phyloP scores from a whole-genome alignment of 1,140 invertebrate genomes.

The Chironomus striatipennis region DNA sequence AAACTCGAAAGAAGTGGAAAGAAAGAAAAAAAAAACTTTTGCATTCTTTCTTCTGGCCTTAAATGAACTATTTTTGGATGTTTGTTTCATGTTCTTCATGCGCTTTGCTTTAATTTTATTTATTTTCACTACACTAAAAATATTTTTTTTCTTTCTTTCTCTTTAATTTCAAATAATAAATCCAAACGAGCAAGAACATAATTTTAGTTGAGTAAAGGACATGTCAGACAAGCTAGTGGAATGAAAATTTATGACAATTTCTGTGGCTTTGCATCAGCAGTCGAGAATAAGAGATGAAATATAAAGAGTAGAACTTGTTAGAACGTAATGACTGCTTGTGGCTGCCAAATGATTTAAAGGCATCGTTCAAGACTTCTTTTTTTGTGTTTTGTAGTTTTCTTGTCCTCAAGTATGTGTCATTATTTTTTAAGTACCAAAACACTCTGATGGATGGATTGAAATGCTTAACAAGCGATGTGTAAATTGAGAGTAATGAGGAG shows the following conservation, averaged over 20 bases:
- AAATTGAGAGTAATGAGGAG: too few species aligned
- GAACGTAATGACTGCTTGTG: constrained; percentile 5
- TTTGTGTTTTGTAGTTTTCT: neutral
- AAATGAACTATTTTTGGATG: too few species aligned
- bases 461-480: too few species aligned
- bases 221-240: neutral
- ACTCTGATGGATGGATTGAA: too few species aligned
- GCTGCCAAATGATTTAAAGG: neutral
- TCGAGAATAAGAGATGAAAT: neutral
- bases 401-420: neutral
- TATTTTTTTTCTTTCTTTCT: too few species aligned
- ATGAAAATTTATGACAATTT: constrained; percentile 14
- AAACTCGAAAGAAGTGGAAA: too few species aligned
- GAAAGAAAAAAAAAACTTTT: neutral
- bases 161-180: too few species aligned
- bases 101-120: too few species aligned
- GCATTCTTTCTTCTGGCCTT: neutral
- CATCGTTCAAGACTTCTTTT: neutral
- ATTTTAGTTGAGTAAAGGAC: neutral
- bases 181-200: too few species aligned
- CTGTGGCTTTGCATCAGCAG: neutral
- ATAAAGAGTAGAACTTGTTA: neutral
- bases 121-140: too few species aligned
- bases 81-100: too few species aligned
- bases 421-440: neutral